Evolutionary conservation across 2,113 vertebrate species (phyloP), one percentile per base, ranked within the genome.

Genomic region (Laterallus jamaicensis): DNA sequence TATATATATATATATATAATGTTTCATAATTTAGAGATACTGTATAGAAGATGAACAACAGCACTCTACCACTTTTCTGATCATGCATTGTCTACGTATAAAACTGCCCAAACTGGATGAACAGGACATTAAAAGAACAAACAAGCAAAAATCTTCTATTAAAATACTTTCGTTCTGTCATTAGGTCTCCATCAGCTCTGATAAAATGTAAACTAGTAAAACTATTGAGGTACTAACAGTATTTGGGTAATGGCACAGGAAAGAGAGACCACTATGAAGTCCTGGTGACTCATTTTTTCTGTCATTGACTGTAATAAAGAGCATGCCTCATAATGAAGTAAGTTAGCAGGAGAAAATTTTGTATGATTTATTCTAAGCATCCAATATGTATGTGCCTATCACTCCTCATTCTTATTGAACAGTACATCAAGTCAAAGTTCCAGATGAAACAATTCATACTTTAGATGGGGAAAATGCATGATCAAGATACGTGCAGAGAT

Each of bases 11-110:
- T 67, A 68, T 81, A 54, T 54, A 78, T 54, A n/a, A 35, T 35
- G 31, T 85, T 95, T 93, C 82, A 86, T 90, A 63, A 71, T 56
- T 55, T 25, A 80, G 66, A 94, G 92, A 93, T 59, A 79, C 12
- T 29, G 28, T 83, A 58, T 28, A 87, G 66, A 62, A 73, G 42
- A 42, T 82, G 58, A 94, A 66, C 35, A 87, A 62, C 28, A 68
- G 44, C 37, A 47, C 82, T 96, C 79, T 94, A 4, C 42, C 19
- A 31, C 74, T 82, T 90, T 93, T 73, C 24, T 93, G 73, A 84
- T 91, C 58, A 56, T 67, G 40, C 40, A n/a, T 26, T 56, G 31
- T 86, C 54, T 93, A 31, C n/a, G 40, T 32, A 62, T 66, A 75
- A 88, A 74, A 67, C 80, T 56, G 31, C 64, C 8, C 6, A 69